Conservation (phyloP, 2,113 vertebrate species). For the Australoheros scitulus region DNA sequence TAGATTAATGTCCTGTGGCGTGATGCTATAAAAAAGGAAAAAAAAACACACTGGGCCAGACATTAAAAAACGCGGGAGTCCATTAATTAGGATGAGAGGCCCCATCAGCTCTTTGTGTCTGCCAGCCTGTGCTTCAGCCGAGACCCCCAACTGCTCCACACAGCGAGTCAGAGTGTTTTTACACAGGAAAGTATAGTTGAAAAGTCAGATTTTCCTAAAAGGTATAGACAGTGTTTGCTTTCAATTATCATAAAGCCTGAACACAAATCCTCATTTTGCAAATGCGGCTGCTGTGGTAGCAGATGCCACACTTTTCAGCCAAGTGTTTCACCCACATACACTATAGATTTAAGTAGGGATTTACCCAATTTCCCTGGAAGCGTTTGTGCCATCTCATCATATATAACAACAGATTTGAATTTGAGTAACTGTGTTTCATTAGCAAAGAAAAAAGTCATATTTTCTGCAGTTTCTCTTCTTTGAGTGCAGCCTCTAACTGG, state of each 20-base stretch:
- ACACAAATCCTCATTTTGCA: constrained; percentile 14
- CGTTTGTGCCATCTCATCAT: neutral
- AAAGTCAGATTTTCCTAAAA: constrained; percentile 15
- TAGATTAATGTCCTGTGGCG: constrained; percentile 49
- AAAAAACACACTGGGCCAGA: constrained; percentile 27
- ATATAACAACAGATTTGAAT: neutral
- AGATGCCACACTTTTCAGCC: neutral
- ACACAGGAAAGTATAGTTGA: neutral
- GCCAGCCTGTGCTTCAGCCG: neutral
- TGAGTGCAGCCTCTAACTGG: neutral
- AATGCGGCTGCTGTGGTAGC: neutral
- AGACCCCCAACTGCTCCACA: neutral
- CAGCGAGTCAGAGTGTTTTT: neutral
- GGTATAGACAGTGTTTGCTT: constrained; percentile 1
- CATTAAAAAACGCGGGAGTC: constrained; percentile 42
- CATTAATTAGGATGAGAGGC: constrained; percentile 64
- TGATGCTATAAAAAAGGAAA: constrained; percentile 19
- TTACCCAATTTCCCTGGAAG: neutral
- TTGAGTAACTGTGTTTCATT: neutral
- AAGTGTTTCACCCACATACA: accelerated
- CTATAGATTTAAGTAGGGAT: constrained; percentile 8
- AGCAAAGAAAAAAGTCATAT: accelerated
- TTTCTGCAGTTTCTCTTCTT: accelerated
- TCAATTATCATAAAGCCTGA: neutral
- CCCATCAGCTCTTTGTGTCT: constrained; percentile 56